phyloP scores from a whole-genome alignment of 2,888 invertebrate species.

The Eupithecia subumbrata region DNA sequence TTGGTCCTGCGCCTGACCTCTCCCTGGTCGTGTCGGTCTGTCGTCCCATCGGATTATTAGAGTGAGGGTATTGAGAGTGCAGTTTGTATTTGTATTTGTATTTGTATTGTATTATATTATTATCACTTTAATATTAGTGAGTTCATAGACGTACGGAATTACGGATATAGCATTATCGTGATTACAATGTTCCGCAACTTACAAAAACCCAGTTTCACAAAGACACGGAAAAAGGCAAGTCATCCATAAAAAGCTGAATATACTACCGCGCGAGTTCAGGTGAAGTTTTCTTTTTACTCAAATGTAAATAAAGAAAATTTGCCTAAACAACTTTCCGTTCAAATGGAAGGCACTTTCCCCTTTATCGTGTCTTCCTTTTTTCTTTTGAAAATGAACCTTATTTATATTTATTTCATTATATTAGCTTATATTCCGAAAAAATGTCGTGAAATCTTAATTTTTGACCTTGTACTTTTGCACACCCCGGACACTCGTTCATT shows the following conservation, averaged over 20 bases:
- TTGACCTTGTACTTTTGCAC: neutral
- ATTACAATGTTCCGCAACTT: neutral
- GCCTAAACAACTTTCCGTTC: conserved; percentile 64
- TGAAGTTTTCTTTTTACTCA: conserved; percentile 58
- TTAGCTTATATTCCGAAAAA: conserved; percentile 45
- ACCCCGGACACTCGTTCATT: no score
- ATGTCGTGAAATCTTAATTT: conserved; percentile 46
- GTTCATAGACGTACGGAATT: neutral
- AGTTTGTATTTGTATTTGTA: no score
- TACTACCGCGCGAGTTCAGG: conserved; percentile 51
- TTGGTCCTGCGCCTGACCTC: no score
- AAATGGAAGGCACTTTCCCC: conserved; percentile 59
- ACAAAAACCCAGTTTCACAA: conserved; percentile 9
- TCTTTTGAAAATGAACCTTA: conserved; percentile 57
- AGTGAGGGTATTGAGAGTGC: no score
- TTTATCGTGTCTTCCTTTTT: conserved; percentile 62
- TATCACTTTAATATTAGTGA: neutral
- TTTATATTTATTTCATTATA: conserved; percentile 58
- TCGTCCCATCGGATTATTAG: no score
- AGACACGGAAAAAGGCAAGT: conserved; percentile 23
- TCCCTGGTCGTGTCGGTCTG: no score
- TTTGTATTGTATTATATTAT: no score
- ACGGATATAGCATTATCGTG: neutral
- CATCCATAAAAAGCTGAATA: conserved; percentile 50
- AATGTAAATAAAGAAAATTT: conserved; percentile 65